Evolutionary conservation across 1,140 invertebrate genomes (phyloP), one percentile per base, ranked within the genome.

Genomic region (Brachionus paranguensis): DNA sequence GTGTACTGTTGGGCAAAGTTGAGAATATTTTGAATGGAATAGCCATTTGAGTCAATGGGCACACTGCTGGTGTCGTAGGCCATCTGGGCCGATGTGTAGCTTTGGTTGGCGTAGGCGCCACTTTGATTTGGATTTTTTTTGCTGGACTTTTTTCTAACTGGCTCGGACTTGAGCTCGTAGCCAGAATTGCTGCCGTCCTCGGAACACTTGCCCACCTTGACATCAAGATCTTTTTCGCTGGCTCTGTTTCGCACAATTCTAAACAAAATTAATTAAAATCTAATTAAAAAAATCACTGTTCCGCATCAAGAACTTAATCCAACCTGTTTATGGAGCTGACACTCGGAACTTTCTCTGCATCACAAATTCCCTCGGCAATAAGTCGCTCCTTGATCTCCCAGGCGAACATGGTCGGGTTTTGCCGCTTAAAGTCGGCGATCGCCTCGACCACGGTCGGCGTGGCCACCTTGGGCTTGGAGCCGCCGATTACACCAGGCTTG

Each of bases 321-420:
- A 91, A 98, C 96, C 97, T 94, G 91, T 99, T 99, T 87, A 99
- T 99, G 85, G 96, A 98, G 85, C 95, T 97, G 84, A 99, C 97
- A 87, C 95, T 97, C 87, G 97, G 97, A 85, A 99, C 97, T 90
- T 98, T 99, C 89, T 99, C 97, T 89, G 97, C 95, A 78, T 96
- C 96, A 90, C 97, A 99, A 87, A 99, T 96, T 43, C 94, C 94
- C 88, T 99, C 97, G 1, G 95, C 93, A 78, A 99, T 92, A 86
- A 99, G 92, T 90, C 96, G 92, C 90, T 99, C 97, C 47, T 97
- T 91, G 87, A 99, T 99, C 90, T 99, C 97, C 97, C 97, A 99
- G 2, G 97, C 97, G 89, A 99, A 99, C 96, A 99, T 99, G 17
- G 97, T 99, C 0, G 97, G 97, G 90, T 99, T 99, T 89, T 98